These are phyloP conservation scores for Zalophus californianus DNA, from an alignment of 2,797 vertebrate genomes.

Conservation along the genomic window DNA sequence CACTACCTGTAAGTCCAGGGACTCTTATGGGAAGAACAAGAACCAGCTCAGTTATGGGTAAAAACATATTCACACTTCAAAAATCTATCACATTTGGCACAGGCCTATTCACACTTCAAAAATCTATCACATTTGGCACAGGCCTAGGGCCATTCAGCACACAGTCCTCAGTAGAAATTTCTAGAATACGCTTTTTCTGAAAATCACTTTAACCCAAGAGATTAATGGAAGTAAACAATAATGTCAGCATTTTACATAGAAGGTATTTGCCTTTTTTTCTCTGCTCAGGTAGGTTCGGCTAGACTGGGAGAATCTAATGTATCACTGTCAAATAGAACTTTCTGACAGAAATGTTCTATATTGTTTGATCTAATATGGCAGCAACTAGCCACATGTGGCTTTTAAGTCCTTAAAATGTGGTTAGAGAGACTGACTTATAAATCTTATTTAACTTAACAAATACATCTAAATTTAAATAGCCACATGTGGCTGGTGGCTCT, in stretches of 20 bases:
- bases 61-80: slow-evolving; percentile 12
- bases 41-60: not conserved
- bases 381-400: not conserved
- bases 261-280: not conserved
- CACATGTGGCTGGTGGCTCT: not conserved
- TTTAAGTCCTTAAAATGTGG: not conserved
- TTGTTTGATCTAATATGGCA: not conserved
- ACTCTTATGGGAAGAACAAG: not conserved
- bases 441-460: not conserved
- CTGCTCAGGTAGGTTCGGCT: not conserved
- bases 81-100: not conserved
- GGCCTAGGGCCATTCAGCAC: not conserved
- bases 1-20: not conserved
- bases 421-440: not conserved
- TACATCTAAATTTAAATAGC: not conserved
- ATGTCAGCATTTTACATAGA: not conserved
- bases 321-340: not conserved
- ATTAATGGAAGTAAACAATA: not conserved
- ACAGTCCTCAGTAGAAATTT: not conserved
- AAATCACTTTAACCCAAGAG: not conserved
- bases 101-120: not conserved
- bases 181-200: not conserved
- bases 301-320: not conserved
- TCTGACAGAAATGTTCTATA: not conserved
- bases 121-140: not conserved